Conservation (phyloP, 2,113 vertebrate species). For the Bubo bubo region DNA sequence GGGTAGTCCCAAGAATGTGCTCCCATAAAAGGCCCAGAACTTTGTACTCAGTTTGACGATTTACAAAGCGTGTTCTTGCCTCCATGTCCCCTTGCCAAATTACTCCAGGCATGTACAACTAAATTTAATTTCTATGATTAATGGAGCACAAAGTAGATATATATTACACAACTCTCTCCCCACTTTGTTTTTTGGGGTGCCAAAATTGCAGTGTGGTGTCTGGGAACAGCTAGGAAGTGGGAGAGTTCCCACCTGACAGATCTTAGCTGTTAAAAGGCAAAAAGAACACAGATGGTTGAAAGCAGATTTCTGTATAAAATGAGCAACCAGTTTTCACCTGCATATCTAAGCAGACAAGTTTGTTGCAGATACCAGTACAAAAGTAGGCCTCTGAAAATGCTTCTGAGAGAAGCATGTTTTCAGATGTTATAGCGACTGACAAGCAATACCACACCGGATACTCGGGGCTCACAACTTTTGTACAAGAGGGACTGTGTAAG, state of each 20-base stretch:
- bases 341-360: not conserved
- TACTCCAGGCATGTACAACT: not conserved
- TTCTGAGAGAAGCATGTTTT: not conserved
- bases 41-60: not conserved
- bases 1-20: not conserved
- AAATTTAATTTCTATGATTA: not conserved
- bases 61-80: not conserved
- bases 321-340: not conserved
- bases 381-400: not conserved
- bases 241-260: not conserved
- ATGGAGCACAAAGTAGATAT: not conserved
- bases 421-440: not conserved
- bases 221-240: not conserved
- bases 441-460: not conserved
- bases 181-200: not conserved
- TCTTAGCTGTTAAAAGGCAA: not conserved
- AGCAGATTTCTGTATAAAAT: not conserved
- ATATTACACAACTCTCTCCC: not conserved
- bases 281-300: constrained; percentile 12
- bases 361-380: not conserved
- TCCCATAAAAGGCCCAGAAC: not conserved
- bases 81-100: not conserved
- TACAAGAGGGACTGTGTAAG: too few relatives aligned
- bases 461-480: not conserved
- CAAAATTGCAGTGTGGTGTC: not conserved